phyloP scores from a whole-genome alignment of 2,888 invertebrate genomes.

The Chloroclystis v-ata region DNA sequence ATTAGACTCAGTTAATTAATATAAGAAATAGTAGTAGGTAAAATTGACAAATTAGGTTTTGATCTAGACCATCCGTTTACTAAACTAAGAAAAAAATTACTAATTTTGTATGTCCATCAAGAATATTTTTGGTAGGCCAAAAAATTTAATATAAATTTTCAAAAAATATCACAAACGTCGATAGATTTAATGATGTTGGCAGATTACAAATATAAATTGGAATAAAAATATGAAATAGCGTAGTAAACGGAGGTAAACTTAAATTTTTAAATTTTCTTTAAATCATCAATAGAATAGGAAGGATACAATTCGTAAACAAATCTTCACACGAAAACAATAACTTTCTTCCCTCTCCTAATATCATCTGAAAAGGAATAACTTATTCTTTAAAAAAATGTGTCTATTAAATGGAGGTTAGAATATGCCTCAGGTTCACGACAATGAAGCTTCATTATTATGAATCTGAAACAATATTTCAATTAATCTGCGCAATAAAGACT shows the following conservation, averaged over 20 bases:
- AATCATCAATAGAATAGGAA: not conserved
- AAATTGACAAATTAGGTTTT: constrained; percentile 5
- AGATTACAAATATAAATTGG: too few relatives aligned
- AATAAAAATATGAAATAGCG: not conserved
- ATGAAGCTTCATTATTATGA: too few relatives aligned
- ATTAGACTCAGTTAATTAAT: not conserved
- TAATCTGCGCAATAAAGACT: too few relatives aligned
- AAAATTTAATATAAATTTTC: too few relatives aligned
- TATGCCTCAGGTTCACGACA: not conserved
- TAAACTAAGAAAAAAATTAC: not conserved
- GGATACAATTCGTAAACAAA: constrained; percentile 5
- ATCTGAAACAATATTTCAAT: too few relatives aligned
- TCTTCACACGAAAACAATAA: constrained; percentile 9
- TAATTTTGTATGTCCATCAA: too few relatives aligned
- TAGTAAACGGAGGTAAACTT: constrained; percentile 1
- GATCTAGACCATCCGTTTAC: constrained; percentile 3
- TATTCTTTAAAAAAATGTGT: not conserved
- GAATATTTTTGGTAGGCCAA: too few relatives aligned
- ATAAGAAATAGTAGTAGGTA: not conserved
- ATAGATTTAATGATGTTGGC: too few relatives aligned
- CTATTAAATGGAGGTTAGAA: not conserved
- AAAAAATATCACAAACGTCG: too few relatives aligned
- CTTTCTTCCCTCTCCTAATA: constrained; percentile 2
- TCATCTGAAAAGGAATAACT: constrained; percentile 17
- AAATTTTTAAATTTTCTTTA: too few relatives aligned